Percentiles rank a stretch among this genome's conserved stretches.
These are phyloP conservation scores for Gorsachius goisagi DNA, from an alignment of 2,113 vertebrate genomes.

Conservation along the genomic window DNA sequence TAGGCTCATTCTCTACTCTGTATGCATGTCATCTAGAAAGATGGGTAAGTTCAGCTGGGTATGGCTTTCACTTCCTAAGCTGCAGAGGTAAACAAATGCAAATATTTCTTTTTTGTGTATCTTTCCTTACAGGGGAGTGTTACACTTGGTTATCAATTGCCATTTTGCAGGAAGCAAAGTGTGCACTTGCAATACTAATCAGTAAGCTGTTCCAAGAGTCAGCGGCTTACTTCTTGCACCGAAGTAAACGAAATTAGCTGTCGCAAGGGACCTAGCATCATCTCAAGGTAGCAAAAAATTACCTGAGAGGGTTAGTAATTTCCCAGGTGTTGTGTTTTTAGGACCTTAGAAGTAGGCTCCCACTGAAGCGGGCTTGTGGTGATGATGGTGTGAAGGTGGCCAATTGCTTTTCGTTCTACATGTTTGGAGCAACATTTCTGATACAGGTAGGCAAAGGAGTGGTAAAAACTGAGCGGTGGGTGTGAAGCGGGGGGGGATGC, in stretches of 20 bases:
- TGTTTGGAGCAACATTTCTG: too few relatives aligned
- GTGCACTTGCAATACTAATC: background rate
- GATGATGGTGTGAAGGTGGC: rapidly evolving
- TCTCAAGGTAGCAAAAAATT: background rate
- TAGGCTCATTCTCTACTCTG: background rate
- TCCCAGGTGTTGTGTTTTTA: background rate
- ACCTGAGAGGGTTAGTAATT: background rate
- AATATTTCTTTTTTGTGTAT: background rate
- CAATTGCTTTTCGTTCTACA: rapidly evolving
- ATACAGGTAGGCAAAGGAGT: rapidly evolving
- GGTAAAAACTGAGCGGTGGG: rapidly evolving
- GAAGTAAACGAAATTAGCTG: background rate
- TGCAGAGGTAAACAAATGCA: background rate
- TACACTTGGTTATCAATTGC: background rate
- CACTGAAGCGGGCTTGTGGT: rapidly evolving
- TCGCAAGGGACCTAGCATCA: background rate
- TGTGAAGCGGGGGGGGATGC: rapidly evolving
- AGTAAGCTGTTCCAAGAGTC: background rate
- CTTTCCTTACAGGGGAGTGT: background rate
- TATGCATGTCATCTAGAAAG: background rate
- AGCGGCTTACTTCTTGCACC: background rate
- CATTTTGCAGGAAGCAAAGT: background rate
- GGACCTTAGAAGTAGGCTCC: background rate
- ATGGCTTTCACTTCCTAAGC: background rate
- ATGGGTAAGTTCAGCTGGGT: background rate